These are phyloP conservation scores for Theretra japonica DNA, from an alignment of 2,888 invertebrate genomes.

Conservation along the genomic window DNA sequence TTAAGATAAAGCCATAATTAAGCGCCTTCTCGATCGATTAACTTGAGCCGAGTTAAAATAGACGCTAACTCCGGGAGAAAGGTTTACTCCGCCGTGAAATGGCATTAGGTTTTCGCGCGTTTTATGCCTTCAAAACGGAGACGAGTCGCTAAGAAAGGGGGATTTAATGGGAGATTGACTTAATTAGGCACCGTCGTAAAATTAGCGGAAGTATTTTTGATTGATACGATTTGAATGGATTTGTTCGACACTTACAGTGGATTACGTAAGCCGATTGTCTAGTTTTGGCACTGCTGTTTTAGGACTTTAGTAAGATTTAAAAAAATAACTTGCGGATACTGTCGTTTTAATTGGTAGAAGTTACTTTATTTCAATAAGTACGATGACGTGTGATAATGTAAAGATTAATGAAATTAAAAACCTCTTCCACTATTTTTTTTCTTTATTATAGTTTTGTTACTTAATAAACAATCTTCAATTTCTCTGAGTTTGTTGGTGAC, in stretches of 20 bases:
- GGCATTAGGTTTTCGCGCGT: conserved; percentile 84
- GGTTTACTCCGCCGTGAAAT: conserved; percentile 85
- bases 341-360: no score
- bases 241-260: conserved; percentile 52
- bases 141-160: conserved; percentile 81
- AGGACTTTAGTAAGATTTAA: neutral
- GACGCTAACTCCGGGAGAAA: conserved; percentile 83
- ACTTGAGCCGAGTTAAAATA: conserved; percentile 83
- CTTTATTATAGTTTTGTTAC: no score
- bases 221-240: conserved; percentile 71
- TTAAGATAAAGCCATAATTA: conserved; percentile 83
- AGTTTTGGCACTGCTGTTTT: neutral
- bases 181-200: conserved; percentile 76
- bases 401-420: no score
- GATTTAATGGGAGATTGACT: conserved; percentile 82
- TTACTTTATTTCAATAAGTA: no score
- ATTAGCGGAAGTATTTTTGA: conserved; percentile 79
- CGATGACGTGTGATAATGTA: no score
- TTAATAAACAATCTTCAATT: no score
- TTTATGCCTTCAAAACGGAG: conserved; percentile 70
- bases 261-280: conserved; percentile 8
- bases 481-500: no score
- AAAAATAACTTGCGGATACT: neutral
- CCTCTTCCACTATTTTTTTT: no score
- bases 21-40: conserved; percentile 84